A percentile compares a stretch with the other conserved stretches of the same genome.
Evolutionary conservation across 2,888 invertebrate genomes (phyloP).

Genomic region (Andrena camellia): DNA sequence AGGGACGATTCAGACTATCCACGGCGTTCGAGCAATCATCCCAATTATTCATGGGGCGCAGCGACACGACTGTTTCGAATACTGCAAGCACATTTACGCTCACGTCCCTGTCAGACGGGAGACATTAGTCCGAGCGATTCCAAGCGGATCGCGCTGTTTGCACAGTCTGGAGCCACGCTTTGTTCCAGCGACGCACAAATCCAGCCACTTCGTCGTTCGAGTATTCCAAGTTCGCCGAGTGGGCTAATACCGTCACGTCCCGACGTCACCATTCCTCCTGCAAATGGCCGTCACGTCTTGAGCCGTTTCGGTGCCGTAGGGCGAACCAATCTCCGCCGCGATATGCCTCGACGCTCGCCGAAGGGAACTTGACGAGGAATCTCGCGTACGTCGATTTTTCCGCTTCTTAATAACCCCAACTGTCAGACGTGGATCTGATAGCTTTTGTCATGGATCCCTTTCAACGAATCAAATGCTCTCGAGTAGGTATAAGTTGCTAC

Average conservation of each 20-base stretch:
- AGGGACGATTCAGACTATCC: conserved; percentile 38
- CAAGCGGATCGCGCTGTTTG: conserved; percentile 23
- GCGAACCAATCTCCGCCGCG: neutral
- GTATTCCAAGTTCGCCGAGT: neutral
- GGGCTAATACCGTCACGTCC: conserved; percentile 8
- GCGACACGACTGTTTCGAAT: conserved; percentile 40
- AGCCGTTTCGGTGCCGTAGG: neutral
- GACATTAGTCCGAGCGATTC: conserved; percentile 24
- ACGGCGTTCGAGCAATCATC: conserved; percentile 31
- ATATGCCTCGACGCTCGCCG: too few relatives aligned
- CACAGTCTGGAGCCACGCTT: conserved; percentile 15
- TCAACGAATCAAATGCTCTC: too few relatives aligned
- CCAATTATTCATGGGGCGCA: conserved; percentile 39
- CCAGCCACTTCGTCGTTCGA: neutral
- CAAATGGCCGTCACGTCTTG: conserved; percentile 5
- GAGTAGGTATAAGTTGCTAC: too few relatives aligned
- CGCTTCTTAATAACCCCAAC: too few relatives aligned
- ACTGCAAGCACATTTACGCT: conserved; percentile 34
- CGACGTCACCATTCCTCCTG: conserved; percentile 4
- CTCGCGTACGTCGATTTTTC: too few relatives aligned
- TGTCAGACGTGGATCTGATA: too few relatives aligned
- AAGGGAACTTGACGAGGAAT: too few relatives aligned
- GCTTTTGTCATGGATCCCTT: too few relatives aligned
- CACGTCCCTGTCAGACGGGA: neutral
- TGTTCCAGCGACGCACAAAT: conserved; percentile 5